phyloP scores from a whole-genome alignment of 2,888 invertebrate genomes.

The Monoplex corrugatus region DNA sequence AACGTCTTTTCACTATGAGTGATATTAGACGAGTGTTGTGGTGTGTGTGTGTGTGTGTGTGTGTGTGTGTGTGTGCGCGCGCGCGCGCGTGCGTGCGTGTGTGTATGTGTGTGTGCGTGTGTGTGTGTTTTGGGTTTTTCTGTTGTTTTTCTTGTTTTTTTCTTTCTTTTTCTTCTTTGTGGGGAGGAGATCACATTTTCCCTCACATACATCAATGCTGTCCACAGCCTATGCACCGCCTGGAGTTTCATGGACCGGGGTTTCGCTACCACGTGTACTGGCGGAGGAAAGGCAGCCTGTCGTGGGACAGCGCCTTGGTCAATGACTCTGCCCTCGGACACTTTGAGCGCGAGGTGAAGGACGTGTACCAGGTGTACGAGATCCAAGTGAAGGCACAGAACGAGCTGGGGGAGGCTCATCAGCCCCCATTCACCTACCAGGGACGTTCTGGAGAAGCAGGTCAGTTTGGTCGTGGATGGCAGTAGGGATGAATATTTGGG shows the following conservation, averaged over 20 bases:
- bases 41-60: background rate
- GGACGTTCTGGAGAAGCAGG: constrained; percentile 74
- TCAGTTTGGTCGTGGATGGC: constrained; percentile 46
- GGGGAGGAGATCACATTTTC: too few relatives aligned
- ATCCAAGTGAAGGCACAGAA: constrained; percentile 73
- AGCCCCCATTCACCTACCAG: constrained; percentile 69
- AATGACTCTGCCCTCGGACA: constrained; percentile 63
- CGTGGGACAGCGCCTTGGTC: constrained; percentile 68
- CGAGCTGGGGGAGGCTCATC: constrained; percentile 70
- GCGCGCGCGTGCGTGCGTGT: background rate
- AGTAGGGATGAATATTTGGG: too few relatives aligned
- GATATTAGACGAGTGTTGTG: background rate
- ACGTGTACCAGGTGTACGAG: constrained; percentile 71
- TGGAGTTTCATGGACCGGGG: constrained; percentile 72
- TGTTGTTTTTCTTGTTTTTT: too few relatives aligned
- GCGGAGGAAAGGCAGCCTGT: constrained; percentile 71
- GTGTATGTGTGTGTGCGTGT: background rate
- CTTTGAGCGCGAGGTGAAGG: constrained; percentile 71
- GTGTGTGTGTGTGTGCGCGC: background rate
- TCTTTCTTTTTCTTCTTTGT: too few relatives aligned
- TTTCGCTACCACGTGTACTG: constrained; percentile 71
- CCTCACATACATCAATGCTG: background rate
- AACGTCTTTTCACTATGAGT: too few relatives aligned
- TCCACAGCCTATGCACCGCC: constrained; percentile 72
- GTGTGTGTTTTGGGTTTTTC: too few relatives aligned